phyloP scores from a whole-genome alignment of 1,140 invertebrate genomes.

The Lasioglossum baleicum region DNA sequence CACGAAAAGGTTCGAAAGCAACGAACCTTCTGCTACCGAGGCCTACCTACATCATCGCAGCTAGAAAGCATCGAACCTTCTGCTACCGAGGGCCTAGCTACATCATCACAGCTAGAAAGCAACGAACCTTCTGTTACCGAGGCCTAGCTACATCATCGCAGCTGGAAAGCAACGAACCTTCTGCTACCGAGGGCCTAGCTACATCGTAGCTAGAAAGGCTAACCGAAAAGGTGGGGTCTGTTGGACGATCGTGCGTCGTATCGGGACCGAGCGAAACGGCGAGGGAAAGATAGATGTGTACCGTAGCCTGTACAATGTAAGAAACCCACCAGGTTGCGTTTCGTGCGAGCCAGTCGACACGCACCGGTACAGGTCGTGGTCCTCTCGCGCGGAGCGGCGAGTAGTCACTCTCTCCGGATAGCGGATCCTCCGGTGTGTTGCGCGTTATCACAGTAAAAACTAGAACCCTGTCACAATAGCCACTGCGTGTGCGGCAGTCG shows the following conservation, averaged over 20 bases:
- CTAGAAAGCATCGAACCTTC: constrained; percentile 11
- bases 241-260: not conserved
- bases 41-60: not conserved
- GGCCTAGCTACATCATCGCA: not conserved
- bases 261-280: no score
- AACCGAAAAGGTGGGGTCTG: not conserved
- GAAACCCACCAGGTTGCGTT: constrained; percentile 12
- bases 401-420: not conserved
- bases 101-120: not conserved
- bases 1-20: constrained; percentile 30
- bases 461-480: constrained; percentile 37
- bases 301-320: not conserved
- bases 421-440: not conserved
- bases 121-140: constrained; percentile 10
- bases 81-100: not conserved
- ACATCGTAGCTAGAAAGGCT: no score
- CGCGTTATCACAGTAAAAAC: constrained; percentile 38
- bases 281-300: no score
- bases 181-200: not conserved
- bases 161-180: constrained; percentile 25
- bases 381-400: not conserved
- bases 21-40: constrained; percentile 13
- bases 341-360: not conserved
- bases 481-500: constrained; percentile 9
- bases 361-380: no score